Percentiles rank a stretch among this genome's conserved stretches.
These are phyloP conservation scores for Toxostoma redivivum DNA, from an alignment of 2,113 vertebrate genomes.

Conservation along the genomic window DNA sequence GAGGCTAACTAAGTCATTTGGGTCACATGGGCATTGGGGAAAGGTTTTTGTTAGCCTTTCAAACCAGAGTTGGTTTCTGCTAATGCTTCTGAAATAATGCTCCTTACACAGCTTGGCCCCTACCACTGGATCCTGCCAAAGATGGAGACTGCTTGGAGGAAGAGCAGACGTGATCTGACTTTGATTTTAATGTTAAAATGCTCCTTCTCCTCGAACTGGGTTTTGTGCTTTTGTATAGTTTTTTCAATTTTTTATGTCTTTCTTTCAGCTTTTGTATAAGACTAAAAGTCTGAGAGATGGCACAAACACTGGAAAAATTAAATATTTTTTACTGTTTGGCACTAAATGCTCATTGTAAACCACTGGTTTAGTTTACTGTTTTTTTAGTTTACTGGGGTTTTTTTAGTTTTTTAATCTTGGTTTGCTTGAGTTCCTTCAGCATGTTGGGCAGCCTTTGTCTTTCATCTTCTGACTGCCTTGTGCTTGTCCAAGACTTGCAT, in stretches of 20 bases:
- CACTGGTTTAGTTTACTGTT: not conserved
- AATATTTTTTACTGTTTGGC: not conserved
- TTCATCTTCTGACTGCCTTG: not conserved
- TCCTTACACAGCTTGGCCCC: conserved; percentile 32
- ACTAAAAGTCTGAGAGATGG: not conserved
- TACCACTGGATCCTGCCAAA: conserved; percentile 36
- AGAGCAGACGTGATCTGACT: not conserved
- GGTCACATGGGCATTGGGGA: not conserved
- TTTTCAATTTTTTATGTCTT: not conserved
- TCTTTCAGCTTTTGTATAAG: not conserved
- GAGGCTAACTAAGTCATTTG: not conserved
- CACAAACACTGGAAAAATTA: not conserved
- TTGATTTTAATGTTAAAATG: not conserved
- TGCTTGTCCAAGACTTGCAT: not conserved
- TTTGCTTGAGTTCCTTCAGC: not conserved
- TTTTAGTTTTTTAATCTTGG: not conserved
- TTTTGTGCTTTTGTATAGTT: conserved; percentile 12
- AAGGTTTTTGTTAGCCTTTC: not conserved
- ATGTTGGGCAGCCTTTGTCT: not conserved
- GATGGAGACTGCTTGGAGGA: not conserved
- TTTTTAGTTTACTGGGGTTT: not conserved
- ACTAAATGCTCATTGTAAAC: not conserved
- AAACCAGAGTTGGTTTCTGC: not conserved
- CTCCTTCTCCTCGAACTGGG: not conserved
- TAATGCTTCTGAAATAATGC: not conserved